Evolutionary conservation across 2,797 vertebrate species (phyloP).

Genomic region (Crocidura indochinensis): DNA sequence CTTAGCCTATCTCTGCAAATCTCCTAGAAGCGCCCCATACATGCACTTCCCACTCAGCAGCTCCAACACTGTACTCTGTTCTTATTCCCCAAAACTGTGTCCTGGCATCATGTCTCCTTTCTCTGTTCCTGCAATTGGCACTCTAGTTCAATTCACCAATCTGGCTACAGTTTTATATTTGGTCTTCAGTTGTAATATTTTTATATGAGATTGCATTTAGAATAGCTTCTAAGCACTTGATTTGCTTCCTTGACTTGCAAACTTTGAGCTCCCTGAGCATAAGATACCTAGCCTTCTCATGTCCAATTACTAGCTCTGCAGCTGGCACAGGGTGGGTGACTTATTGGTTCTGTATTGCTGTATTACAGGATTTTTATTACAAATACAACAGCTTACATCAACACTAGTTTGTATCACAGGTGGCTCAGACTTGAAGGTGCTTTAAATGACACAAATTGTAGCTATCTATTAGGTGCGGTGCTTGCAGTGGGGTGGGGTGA

Average conservation of each 20-base stretch:
- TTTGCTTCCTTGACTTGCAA: background rate
- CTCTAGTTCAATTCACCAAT: background rate
- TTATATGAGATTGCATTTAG: background rate
- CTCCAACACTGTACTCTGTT: background rate
- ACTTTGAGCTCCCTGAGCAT: background rate
- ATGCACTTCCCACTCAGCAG: too few relatives aligned
- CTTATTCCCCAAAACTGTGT: background rate
- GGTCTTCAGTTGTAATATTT: background rate
- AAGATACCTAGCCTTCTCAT: background rate
- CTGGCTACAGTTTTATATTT: background rate
- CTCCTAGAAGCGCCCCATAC: background rate
- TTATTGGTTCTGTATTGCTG: background rate
- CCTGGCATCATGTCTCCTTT: background rate
- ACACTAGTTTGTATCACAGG: background rate
- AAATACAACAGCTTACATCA: background rate
- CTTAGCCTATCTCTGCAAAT: background rate
- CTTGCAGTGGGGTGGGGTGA: too few relatives aligned
- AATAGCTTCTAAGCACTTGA: background rate
- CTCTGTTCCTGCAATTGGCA: background rate
- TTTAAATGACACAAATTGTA: too few relatives aligned
- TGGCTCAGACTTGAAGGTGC: too few relatives aligned
- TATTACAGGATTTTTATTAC: too few relatives aligned
- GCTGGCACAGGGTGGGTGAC: background rate
- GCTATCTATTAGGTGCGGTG: too few relatives aligned
- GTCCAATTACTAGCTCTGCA: background rate